phyloP scores from a whole-genome alignment of 2,113 vertebrate species.

The Tragelaphus buxtoni region DNA sequence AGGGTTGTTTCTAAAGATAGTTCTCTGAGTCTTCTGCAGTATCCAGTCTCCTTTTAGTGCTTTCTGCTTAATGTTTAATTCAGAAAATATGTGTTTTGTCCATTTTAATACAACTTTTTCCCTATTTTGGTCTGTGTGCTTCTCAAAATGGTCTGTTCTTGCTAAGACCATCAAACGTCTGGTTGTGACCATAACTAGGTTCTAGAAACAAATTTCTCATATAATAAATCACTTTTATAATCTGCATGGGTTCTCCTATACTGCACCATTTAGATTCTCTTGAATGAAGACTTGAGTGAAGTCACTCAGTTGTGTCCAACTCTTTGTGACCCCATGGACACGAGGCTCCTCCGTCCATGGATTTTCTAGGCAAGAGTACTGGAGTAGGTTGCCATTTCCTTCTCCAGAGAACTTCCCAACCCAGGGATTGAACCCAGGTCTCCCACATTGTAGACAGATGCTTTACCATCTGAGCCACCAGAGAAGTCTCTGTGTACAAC shows the following conservation, averaged over 20 bases:
- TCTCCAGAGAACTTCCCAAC: no score
- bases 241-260: neutral
- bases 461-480: no score
- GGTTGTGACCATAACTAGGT: conserved; percentile 21
- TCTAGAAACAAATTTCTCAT: neutral
- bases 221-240: conserved; percentile 21
- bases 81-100: conserved; percentile 36
- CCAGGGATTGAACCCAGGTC: no score
- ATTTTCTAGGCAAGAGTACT: no score
- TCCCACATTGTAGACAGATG: no score
- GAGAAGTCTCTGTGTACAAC: neutral
- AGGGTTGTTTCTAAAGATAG: neutral
- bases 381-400: no score
- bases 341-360: no score
- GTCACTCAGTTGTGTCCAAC: no score
- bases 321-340: no score
- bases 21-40: neutral
- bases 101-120: neutral
- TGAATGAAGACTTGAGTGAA: no score
- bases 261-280: neutral
- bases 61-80: conserved; percentile 26
- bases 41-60: neutral
- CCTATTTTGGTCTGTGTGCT: neutral
- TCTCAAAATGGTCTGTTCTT: conserved; percentile 24
- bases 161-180: neutral